Evolutionary conservation across 2,797 vertebrate genomes (phyloP).

Genomic region (Psittacula derbiana): DNA sequence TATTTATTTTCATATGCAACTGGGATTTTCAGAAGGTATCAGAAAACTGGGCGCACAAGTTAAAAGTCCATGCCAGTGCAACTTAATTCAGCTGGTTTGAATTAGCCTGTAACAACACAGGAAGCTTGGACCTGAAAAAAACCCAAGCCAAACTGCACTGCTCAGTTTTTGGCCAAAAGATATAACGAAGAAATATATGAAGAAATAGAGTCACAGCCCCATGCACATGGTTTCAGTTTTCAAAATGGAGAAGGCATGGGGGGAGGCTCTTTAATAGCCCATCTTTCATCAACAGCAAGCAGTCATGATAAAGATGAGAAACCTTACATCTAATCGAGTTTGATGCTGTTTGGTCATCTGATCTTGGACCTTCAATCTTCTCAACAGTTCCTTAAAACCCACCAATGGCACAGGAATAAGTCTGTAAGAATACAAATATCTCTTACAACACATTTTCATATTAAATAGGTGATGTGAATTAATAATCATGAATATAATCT

Average conservation of each 20-base stretch:
- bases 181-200: not conserved
- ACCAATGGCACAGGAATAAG: constrained; percentile 98
- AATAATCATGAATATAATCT: not conserved
- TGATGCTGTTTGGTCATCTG: constrained; percentile 99
- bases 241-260: not conserved
- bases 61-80: not conserved
- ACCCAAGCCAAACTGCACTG: not conserved
- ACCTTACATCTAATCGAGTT: constrained; percentile 92
- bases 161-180: not conserved
- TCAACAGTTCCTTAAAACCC: constrained; percentile 93
- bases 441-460: not conserved
- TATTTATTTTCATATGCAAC: not conserved
- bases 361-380: constrained; percentile 94
- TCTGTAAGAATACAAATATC: constrained; percentile 69
- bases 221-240: not conserved
- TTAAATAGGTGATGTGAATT: not conserved
- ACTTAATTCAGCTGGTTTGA: not conserved
- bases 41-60: not conserved
- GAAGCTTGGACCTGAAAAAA: not conserved
- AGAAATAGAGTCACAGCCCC: not conserved
- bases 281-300: not conserved
- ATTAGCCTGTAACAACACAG: not conserved
- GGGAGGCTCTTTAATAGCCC: not conserved
- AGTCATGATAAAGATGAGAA: not conserved
- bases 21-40: not conserved